phyloP scores from a whole-genome alignment of 2,797 vertebrate genomes.

The Chelon labrosus region DNA sequence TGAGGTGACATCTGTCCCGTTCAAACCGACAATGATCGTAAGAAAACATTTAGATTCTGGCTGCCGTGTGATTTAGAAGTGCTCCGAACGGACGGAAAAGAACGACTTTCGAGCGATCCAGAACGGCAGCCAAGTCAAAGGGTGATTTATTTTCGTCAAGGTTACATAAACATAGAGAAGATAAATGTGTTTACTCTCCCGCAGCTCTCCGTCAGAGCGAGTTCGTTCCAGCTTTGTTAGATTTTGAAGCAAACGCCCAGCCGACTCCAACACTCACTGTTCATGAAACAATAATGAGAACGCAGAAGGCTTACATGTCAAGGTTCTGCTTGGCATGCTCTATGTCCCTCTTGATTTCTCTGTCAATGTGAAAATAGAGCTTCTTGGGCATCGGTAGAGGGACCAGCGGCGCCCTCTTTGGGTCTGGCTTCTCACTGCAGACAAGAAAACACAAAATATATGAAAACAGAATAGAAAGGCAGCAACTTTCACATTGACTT shows the following conservation, averaged over 20 bases:
- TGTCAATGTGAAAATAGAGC: constrained; percentile 89
- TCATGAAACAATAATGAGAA: background rate
- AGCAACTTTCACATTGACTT: background rate
- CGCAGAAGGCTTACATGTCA: constrained; percentile 83
- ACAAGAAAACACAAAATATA: constrained; percentile 16
- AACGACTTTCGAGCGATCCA: background rate
- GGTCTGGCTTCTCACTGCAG: constrained; percentile 82
- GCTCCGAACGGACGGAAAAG: background rate
- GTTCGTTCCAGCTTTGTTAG: constrained; percentile 13
- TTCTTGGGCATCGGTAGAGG: constrained; percentile 88
- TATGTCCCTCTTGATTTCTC: constrained; percentile 88
- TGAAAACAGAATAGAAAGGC: background rate
- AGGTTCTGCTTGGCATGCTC: constrained; percentile 90
- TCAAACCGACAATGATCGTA: background rate
- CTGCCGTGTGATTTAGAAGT: too few species aligned
- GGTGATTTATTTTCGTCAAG: constrained; percentile 32
- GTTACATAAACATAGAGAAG: constrained; percentile 38
- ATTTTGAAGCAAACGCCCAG: constrained; percentile 42
- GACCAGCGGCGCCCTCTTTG: constrained; percentile 82
- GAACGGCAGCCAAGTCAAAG: background rate
- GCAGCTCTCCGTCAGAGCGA: constrained; percentile 1
- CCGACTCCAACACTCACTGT: background rate
- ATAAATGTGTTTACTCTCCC: constrained; percentile 52
- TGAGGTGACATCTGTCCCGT: background rate
- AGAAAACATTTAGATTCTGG: background rate